Conservation (phyloP, 2,888 invertebrate species). For the Nemoura dubitans region DNA sequence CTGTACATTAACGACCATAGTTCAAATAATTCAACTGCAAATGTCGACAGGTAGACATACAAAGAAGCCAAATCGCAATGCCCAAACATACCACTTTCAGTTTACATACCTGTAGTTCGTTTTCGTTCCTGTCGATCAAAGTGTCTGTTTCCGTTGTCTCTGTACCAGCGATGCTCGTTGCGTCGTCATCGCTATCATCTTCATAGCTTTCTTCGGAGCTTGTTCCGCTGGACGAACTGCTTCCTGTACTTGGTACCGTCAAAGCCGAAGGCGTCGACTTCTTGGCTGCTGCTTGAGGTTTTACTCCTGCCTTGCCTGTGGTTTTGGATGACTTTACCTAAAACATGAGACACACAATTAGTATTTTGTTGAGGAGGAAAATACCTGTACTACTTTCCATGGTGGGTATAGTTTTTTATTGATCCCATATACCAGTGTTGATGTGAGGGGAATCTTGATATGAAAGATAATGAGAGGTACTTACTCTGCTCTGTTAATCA, state of each 20-base stretch:
- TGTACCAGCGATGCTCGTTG: conserved; percentile 66
- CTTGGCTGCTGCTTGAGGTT: not conserved
- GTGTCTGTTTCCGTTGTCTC: conserved; percentile 75
- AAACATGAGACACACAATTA: not conserved
- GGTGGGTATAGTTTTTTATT: too few relatives aligned
- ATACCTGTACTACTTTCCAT: too few relatives aligned
- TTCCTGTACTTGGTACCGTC: conserved; percentile 31
- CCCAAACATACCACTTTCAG: too few relatives aligned
- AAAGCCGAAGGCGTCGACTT: not conserved
- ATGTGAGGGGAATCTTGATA: too few relatives aligned
- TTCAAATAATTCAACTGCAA: too few relatives aligned
- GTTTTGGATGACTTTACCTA: conserved; percentile 49
- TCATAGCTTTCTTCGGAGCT: conserved; percentile 46
- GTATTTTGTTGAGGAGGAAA: too few relatives aligned
- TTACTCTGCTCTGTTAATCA: too few relatives aligned
- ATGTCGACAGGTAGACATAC: too few relatives aligned
- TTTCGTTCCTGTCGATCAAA: conserved; percentile 68
- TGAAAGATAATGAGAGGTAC: too few relatives aligned
- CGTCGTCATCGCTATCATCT: conserved; percentile 61
- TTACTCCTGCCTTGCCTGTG: not conserved
- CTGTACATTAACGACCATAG: not conserved
- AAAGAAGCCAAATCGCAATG: too few relatives aligned
- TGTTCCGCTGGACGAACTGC: conserved; percentile 48
- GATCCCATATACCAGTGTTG: too few relatives aligned
- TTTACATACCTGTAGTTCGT: conserved; percentile 64